Base-by-base conservation (phyloP, 2,797 vertebrate genomes). In the Anguilla anguilla region DNA sequence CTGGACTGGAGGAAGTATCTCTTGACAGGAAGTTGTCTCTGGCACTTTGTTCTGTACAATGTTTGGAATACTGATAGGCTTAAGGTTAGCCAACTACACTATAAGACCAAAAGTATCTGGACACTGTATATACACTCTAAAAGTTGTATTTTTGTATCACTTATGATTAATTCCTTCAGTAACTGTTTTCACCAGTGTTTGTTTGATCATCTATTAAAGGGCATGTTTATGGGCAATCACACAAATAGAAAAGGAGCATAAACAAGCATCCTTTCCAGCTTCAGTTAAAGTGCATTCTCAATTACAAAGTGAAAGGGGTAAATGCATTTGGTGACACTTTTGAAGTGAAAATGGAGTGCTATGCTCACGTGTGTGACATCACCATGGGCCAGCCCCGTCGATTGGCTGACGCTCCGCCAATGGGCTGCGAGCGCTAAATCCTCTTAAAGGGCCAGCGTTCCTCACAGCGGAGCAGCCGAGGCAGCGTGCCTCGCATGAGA, bases 401-500 rank as follows among this genome's bases (percentile, higher is more conserved):
- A 39, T 64, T 43, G 15, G 28, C 13, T 17, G 31, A 77, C 2
- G 31, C 35, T 59, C 55, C 7, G 9, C 10, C 28, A 17, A 25
- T 35, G 55, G 31, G 6, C 39, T 39, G 31, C 10, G n/a, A n/a
- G n/a, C n/a, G n/a, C n/a, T n/a, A n/a, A n/a, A n/a, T n/a, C 53
- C 59, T 67, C 57, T 25, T 43, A 25, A 64, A 43, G n/a, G 57
- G 59, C 19, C 84, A 43, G 59, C 59, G 39, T 46, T 46, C 35
- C 59, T 39, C 84, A 22, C 55, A 17, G 35, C 55, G 10, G n/a
- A 31, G 55, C 13, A 19, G 83, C 35, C 1, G 2, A 35, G 49
- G 28, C 55, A 5, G 84, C 17, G 57, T 28, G 53, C 35, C 89
- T 93, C 35, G 90, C 91, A 92, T 90, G 91, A 92, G 91, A 91